Evolutionary conservation across 2,113 vertebrate genomes (phyloP).

Genomic region (Lepisosteus osseus): DNA sequence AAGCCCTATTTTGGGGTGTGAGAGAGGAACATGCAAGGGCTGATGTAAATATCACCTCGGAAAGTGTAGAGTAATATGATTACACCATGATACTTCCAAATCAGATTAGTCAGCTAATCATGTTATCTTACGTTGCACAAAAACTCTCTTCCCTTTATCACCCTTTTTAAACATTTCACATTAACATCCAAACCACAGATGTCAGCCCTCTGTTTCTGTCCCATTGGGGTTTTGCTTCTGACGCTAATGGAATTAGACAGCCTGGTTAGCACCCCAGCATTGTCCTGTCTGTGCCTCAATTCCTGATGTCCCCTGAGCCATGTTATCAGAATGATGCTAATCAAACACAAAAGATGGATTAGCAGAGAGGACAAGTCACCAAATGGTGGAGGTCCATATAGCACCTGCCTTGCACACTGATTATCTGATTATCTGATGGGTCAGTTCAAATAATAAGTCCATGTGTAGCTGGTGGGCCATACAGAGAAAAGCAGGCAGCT

Average conservation of each 20-base stretch:
- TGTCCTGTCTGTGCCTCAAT: slow-evolving; percentile 54
- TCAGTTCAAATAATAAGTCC: neutral
- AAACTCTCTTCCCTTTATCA: slow-evolving; percentile 19
- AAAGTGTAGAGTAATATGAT: slow-evolving; percentile 7
- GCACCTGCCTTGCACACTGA: slow-evolving; percentile 52
- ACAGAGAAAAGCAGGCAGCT: too few relatives aligned
- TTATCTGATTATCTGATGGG: neutral
- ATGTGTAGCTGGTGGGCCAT: neutral
- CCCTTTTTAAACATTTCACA: slow-evolving; percentile 18
- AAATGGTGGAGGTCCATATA: slow-evolving; percentile 46
- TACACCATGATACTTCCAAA: slow-evolving; percentile 19
- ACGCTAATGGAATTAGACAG: slow-evolving; percentile 65
- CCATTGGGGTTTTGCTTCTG: slow-evolving; percentile 33
- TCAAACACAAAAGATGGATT: slow-evolving; percentile 66
- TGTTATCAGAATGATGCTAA: slow-evolving; percentile 60
- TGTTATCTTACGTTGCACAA: slow-evolving; percentile 30
- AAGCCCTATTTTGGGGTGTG: too few relatives aligned
- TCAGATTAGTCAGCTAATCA: slow-evolving; percentile 31
- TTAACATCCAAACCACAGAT: slow-evolving; percentile 32
- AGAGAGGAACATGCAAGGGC: neutral
- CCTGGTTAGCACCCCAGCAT: slow-evolving; percentile 55
- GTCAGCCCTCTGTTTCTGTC: slow-evolving; percentile 10
- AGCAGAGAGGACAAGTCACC: slow-evolving; percentile 53
- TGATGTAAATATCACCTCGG: slow-evolving; percentile 15
- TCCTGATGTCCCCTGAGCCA: slow-evolving; percentile 36